Conservation (phyloP, 2,888 invertebrate species). For the Aelia acuminata region DNA sequence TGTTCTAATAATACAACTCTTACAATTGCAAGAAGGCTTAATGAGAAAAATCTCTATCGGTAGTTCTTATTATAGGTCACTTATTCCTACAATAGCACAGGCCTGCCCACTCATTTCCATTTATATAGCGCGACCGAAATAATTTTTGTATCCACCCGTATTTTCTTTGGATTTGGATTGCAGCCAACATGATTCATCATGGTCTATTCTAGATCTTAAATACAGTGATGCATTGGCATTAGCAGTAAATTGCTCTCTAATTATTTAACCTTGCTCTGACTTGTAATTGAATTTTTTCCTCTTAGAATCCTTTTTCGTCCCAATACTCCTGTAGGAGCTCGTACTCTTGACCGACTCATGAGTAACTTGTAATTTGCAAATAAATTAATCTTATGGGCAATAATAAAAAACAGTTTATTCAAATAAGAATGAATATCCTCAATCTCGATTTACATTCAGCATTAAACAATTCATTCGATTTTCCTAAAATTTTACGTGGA, state of each 20-base stretch:
- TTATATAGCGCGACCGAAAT: constrained; percentile 9
- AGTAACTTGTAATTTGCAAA: no score
- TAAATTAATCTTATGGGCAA: no score
- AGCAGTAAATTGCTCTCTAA: background rate
- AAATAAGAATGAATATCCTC: no score
- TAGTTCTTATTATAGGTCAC: background rate
- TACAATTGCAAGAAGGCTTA: background rate
- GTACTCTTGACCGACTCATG: no score
- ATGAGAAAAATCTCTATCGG: background rate
- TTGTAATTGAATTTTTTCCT: no score
- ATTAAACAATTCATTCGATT: no score
- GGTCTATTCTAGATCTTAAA: background rate
- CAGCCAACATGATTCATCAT: background rate
- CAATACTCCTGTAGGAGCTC: no score
- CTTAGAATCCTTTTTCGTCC: no score
- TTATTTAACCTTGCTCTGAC: no score
- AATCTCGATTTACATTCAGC: no score
- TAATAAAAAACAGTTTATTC: no score
- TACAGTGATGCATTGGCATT: background rate
- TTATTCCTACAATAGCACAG: background rate
- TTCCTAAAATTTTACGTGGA: no score
- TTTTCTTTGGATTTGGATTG: constrained; percentile 13
- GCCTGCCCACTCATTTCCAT: constrained; percentile 23
- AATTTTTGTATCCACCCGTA: constrained; percentile 5
- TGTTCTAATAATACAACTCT: background rate